phyloP scores from a whole-genome alignment of 2,797 vertebrate species.

The Gymnothorax reevesii region DNA sequence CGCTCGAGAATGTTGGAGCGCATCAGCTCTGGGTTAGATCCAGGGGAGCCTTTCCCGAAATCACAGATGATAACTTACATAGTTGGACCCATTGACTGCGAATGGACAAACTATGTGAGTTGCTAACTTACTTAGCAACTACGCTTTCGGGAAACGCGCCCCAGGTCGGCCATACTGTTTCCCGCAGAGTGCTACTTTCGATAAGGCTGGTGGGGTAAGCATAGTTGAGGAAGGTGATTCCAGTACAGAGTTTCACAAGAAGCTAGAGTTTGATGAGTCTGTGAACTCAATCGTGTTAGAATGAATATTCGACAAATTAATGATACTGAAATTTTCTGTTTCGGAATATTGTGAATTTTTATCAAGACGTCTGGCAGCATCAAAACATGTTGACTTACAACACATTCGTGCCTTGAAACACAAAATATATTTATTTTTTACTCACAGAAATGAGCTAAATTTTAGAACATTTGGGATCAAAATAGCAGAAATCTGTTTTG shows the following conservation, averaged over 20 bases:
- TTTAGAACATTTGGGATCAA: too few species aligned
- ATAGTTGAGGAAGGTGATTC: background rate
- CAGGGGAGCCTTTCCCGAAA: too few species aligned
- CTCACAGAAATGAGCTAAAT: background rate
- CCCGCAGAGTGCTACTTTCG: background rate
- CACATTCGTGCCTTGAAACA: background rate
- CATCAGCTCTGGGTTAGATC: background rate
- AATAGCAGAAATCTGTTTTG: background rate
- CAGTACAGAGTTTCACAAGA: background rate
- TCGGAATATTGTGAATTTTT: background rate
- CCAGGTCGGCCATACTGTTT: background rate
- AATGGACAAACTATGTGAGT: too few species aligned
- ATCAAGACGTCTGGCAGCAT: background rate
- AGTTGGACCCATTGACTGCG: too few species aligned
- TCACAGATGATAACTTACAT: too few species aligned
- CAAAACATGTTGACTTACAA: background rate
- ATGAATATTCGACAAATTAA: background rate
- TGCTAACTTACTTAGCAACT: too few species aligned
- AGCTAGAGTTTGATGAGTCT: background rate
- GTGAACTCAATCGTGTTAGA: background rate
- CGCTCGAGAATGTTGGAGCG: background rate
- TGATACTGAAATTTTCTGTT: background rate
- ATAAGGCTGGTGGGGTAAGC: background rate
- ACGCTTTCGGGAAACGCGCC: too few species aligned
- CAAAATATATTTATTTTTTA: background rate